Conservation (phyloP, 1,140 invertebrate species). For the Vanessa tameamea region DNA sequence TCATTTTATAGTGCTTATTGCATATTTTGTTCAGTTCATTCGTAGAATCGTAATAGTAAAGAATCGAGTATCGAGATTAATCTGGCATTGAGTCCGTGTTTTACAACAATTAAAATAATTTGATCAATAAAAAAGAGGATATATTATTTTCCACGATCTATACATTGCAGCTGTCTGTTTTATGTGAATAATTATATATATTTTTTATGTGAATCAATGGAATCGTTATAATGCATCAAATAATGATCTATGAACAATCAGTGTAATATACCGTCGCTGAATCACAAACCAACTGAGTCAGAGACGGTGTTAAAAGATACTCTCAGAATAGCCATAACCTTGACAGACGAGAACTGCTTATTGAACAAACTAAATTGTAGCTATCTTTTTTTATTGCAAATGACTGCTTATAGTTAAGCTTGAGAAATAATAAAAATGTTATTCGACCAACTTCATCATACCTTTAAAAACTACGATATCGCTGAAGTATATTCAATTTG, state of each 20-base stretch:
- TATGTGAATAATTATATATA: too few species aligned
- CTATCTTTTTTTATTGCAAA: conserved; percentile 1
- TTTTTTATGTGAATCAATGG: conserved; percentile 9
- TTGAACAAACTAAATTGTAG: conserved; percentile 43
- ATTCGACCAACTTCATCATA: background rate
- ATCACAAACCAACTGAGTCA: conserved; percentile 67
- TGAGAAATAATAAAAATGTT: background rate
- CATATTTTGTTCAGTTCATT: too few species aligned
- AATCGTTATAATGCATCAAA: conserved; percentile 3
- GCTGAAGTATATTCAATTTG: background rate
- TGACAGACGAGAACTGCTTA: conserved; percentile 55
- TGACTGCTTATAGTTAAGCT: background rate
- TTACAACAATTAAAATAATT: too few species aligned
- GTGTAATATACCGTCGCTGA: conserved; percentile 56
- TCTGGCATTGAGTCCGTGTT: too few species aligned
- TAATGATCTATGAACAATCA: conserved; percentile 62
- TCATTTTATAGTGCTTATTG: too few species aligned
- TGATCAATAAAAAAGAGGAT: too few species aligned
- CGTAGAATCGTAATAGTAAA: too few species aligned
- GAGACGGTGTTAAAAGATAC: conserved; percentile 67
- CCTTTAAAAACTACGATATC: background rate
- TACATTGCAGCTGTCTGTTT: too few species aligned
- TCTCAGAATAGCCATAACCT: conserved; percentile 73
- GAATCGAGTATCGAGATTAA: too few species aligned
- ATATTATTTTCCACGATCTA: background rate